Conservation (phyloP, 2,888 invertebrate genomes). For the Dicranocentrus wangi region DNA sequence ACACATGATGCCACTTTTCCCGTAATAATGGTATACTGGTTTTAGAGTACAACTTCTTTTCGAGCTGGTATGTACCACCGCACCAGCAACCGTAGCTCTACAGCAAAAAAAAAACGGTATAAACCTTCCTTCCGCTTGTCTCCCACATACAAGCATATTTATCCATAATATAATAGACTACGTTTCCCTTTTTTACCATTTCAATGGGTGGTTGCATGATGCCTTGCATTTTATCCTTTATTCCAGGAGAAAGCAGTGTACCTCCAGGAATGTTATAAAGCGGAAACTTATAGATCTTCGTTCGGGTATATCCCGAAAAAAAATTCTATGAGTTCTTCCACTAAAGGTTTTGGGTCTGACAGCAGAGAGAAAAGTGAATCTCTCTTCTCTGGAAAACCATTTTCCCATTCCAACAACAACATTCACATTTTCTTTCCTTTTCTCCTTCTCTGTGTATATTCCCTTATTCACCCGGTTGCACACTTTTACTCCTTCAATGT, state of each 20-base stretch:
- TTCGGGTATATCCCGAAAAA: no score
- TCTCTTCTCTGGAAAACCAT: slow-evolving; percentile 62
- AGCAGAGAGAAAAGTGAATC: slow-evolving; percentile 65
- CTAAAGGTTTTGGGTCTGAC: slow-evolving; percentile 59
- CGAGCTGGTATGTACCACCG: no score
- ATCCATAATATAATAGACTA: slow-evolving; percentile 1
- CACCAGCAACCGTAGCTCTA: no score
- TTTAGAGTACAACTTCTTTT: no score
- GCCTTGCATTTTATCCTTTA: slow-evolving; percentile 7
- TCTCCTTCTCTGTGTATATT: slow-evolving; percentile 17
- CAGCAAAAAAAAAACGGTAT: no score
- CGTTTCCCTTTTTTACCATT: slow-evolving; percentile 4
- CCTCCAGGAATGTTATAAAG: no score
- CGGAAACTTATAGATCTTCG: no score
- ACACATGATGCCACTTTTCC: no score
- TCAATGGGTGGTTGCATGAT: slow-evolving; percentile 21
- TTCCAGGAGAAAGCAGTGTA: slow-evolving; percentile 36
- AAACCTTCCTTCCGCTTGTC: slow-evolving; percentile 46
- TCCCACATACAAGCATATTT: not conserved
- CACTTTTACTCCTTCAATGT: slow-evolving; percentile 40
- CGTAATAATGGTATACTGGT: no score
- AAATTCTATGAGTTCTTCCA: no score
- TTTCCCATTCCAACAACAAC: slow-evolving; percentile 56
- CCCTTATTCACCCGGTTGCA: slow-evolving; percentile 44
- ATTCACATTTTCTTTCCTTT: slow-evolving; percentile 50